Base-by-base conservation (phyloP, 1,140 invertebrate genomes). In the Phenacoccus solenopsis region DNA sequence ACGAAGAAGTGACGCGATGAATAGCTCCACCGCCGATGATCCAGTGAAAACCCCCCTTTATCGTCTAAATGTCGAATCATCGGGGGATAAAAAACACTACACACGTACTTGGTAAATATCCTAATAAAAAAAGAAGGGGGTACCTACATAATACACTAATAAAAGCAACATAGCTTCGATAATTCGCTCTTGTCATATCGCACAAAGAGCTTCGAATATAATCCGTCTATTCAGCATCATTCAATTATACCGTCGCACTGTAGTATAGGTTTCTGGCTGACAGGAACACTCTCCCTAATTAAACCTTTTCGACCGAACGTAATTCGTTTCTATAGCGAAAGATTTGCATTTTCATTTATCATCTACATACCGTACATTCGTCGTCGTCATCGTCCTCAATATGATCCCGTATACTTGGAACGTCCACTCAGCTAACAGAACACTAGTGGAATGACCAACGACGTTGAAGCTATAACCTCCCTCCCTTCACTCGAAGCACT, bases 281-380 rank as follows among this genome's bases (percentile, higher is more conserved):
- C 38, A 49, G 38, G 38, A 49, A 49, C 38, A 49, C 38, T 49
- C 38, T 49, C 38, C 38, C 38, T 49, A 49, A 49, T 49, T 49
- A 49, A 49, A 49, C 38, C 38, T 49, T 49, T 49, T 49, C 38
- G 38, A 49, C 38, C 38, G 38, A 16, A 16, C 20, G 16, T 49
- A 49, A 49, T 49, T 49, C 38, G n/a, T n/a, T n/a, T n/a, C n/a
- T n/a, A n/a, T 49, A 49, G 20, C 30, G 30, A 13, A 5, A 49
- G 38, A 49, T 49, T 49, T 49, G 38, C 38, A 49, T 49, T 49
- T 49, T n/a, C 38, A n/a, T 49, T n/a, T 9, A 5, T 5, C 38
- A 5, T 49, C n/a, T n/a, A n/a, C n/a, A n/a, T n/a, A n/a, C n/a
- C n/a, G n/a, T n/a, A n/a, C n/a, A n/a, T n/a, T n/a, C n/a, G n/a